These are phyloP conservation scores for Ameiurus melas DNA, from an alignment of 2,113 vertebrate species.

Conservation along the genomic window DNA sequence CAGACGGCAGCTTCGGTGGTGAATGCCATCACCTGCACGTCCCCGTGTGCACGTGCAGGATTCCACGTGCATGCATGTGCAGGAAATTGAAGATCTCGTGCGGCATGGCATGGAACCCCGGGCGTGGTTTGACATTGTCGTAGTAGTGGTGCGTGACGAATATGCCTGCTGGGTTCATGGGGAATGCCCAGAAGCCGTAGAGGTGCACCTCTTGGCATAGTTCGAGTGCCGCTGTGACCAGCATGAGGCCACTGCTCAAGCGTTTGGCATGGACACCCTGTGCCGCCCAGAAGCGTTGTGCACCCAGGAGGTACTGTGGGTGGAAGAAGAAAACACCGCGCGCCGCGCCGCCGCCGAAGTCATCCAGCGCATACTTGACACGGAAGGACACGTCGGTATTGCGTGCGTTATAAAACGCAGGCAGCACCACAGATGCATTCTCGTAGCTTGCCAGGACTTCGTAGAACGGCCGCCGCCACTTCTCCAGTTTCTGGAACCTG, in stretches of 20 bases:
- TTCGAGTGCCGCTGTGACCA: slow-evolving; percentile 92
- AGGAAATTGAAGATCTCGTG: slow-evolving; percentile 96
- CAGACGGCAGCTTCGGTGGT: neutral
- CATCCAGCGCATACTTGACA: slow-evolving; percentile 94
- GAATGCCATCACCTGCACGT: slow-evolving; percentile 75
- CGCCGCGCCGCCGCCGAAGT: slow-evolving; percentile 79
- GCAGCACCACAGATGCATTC: slow-evolving; percentile 92
- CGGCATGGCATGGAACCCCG: slow-evolving; percentile 97
- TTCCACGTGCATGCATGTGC: slow-evolving; percentile 94
- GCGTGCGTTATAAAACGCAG: slow-evolving; percentile 95
- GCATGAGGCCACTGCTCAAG: slow-evolving; percentile 92
- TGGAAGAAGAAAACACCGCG: slow-evolving; percentile 94
- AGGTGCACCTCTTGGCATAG: slow-evolving; percentile 96
- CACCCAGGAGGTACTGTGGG: slow-evolving; percentile 92
- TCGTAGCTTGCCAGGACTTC: slow-evolving; percentile 87
- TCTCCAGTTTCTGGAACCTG: slow-evolving; percentile 96
- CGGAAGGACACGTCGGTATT: slow-evolving; percentile 95
- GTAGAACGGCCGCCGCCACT: slow-evolving; percentile 94
- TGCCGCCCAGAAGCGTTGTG: slow-evolving; percentile 92
- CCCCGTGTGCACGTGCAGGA: slow-evolving; percentile 88
- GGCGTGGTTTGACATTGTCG: slow-evolving; percentile 97
- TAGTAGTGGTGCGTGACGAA: slow-evolving; percentile 98
- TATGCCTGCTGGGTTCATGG: slow-evolving; percentile 93
- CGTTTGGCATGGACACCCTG: slow-evolving; percentile 91
- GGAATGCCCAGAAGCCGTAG: slow-evolving; percentile 97